Percentiles rank a stretch among this genome's conserved stretches.
phyloP scores from a whole-genome alignment of 2,888 invertebrate species.

The Phengaris arion region DNA sequence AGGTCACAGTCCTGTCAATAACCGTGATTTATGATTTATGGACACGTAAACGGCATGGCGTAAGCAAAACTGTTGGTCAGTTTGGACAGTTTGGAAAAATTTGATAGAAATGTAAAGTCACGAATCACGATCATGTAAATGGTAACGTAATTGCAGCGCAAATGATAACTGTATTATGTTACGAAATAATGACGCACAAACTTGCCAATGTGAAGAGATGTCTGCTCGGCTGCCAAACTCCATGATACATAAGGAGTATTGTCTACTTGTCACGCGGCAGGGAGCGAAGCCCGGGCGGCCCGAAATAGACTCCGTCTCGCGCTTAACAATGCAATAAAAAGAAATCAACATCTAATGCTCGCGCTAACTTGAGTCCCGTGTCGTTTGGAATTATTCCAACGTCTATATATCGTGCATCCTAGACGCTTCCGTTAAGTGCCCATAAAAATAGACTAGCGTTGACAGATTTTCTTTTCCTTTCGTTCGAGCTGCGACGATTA shows the following conservation, averaged over 20 bases:
- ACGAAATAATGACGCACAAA: constrained; percentile 3
- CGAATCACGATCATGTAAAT: no score
- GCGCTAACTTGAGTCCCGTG: constrained; percentile 74
- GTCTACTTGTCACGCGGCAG: constrained; percentile 72
- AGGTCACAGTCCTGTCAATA: background rate
- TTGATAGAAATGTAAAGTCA: background rate
- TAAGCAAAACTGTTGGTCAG: background rate
- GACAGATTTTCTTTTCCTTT: constrained; percentile 48
- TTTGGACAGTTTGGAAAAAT: background rate
- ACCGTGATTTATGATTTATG: background rate
- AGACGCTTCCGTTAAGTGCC: constrained; percentile 73
- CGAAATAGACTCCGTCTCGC: constrained; percentile 69
- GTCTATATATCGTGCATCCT: constrained; percentile 58
- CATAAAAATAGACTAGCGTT: constrained; percentile 64
- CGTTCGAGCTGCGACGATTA: background rate
- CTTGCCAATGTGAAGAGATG: constrained; percentile 7
- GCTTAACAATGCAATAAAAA: constrained; percentile 80
- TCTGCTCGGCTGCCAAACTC: constrained; percentile 55
- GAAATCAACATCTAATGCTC: constrained; percentile 75
- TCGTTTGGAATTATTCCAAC: constrained; percentile 76
- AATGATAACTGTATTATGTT: background rate
- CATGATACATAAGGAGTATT: constrained; percentile 75
- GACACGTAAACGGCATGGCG: background rate
- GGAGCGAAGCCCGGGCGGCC: constrained; percentile 71
- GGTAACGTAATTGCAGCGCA: background rate